Base-by-base conservation (phyloP, 2,888 invertebrate species). In the Ennomos fuscantarius region DNA sequence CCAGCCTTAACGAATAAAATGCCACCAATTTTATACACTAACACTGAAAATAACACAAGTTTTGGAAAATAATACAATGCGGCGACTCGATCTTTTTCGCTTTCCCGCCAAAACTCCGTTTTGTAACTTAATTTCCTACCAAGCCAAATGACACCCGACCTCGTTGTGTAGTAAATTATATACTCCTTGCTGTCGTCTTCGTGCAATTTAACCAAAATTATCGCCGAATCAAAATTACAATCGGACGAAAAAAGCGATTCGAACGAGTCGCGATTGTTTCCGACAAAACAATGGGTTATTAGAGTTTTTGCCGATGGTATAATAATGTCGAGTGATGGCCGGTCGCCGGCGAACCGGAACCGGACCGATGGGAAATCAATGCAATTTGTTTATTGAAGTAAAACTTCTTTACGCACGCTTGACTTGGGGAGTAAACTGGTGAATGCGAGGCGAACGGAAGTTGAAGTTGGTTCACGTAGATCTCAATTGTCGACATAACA, bases 201-300 rank as follows among this genome's bases (percentile, higher is more conserved):
- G 39, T 43, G 65, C 66, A 69, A 62, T 65, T 62, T 59, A 55
- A 60, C 44, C 62, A 57, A 66, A 24, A 69, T 69, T 63, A 68
- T 63, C 63, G 44, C 55, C 56, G 53, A 55, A 56, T 59, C 60
- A 40, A 67, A 66, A 70, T 67, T 63, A 67, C 62, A 60, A 65
- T 63, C 65, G 55, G 36, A 41, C 57, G 55, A 65, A 65, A 66
- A 70, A 70, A 65, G 51, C 60, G 66, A 68, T 70, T 69, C 66
- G 68, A 58, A 45, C 44, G 42, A 56, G 39, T 61, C 54, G 48
- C 65, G 57, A 66, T 65, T 69, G 71, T 73, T 65, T 52, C 63
- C 44, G 54, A 54, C 72, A 69, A 74, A 74, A 85, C 84, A 85
- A 85, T 83, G 74, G 81, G 82, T 81, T 81, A 84, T 84, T 84